These are phyloP conservation scores for Tachypleus tridentatus DNA, from an alignment of 1,140 invertebrate genomes.

Conservation along the genomic window DNA sequence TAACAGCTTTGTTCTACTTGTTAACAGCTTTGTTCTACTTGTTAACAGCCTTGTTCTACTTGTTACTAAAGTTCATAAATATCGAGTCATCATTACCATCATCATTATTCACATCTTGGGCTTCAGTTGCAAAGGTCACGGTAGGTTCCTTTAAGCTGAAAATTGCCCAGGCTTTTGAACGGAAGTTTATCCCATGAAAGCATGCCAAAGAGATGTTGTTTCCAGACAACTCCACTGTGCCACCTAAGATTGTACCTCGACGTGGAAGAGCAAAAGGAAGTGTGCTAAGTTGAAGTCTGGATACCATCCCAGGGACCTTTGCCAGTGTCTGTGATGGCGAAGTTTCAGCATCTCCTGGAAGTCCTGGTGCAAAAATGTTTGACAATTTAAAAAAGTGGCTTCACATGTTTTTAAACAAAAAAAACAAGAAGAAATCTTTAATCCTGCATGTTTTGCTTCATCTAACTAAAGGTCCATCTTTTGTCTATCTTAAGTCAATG, in stretches of 20 bases:
- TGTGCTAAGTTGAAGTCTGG: conserved; percentile 59
- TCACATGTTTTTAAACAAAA: too few relatives aligned
- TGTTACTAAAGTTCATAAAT: too few relatives aligned
- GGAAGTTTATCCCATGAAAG: conserved; percentile 96
- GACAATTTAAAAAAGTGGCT: too few relatives aligned
- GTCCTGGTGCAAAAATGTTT: too few relatives aligned
- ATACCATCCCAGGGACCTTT: conserved; percentile 58
- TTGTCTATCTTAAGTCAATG: too few relatives aligned
- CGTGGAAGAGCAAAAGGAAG: conserved; percentile 51
- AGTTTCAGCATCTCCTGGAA: conserved; percentile 37
- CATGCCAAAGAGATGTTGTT: conserved; percentile 86
- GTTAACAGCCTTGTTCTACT: too few relatives aligned
- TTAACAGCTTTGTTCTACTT: too few relatives aligned
- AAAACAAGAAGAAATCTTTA: too few relatives aligned
- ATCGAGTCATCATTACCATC: conserved; percentile 35
- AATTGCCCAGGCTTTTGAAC: conserved; percentile 90
- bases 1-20: too few relatives aligned
- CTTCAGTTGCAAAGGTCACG: conserved; percentile 90
- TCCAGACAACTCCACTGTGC: conserved; percentile 79
- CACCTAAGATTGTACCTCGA: conserved; percentile 73
- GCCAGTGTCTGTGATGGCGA: conserved; percentile 84
- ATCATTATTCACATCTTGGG: conserved; percentile 61
- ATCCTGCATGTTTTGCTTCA: too few relatives aligned
- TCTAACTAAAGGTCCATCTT: too few relatives aligned
- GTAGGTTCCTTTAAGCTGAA: conserved; percentile 89